Evolutionary conservation across 1,140 invertebrate genomes (phyloP).

Genomic region (Drosophila teissieri): DNA sequence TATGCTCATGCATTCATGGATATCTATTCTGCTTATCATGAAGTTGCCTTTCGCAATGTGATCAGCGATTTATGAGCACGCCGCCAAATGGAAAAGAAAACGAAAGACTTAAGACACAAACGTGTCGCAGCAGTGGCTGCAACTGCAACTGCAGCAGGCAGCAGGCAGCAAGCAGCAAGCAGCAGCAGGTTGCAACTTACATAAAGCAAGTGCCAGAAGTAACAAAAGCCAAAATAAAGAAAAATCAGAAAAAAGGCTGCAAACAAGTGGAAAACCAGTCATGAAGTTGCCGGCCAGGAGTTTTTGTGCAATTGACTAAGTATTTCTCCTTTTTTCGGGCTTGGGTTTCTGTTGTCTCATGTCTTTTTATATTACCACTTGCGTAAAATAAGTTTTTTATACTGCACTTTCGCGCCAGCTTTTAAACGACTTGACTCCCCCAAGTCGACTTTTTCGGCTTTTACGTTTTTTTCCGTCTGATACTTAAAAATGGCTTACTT

Average conservation of each 20-base stretch:
- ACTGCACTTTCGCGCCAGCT: slow-evolving; percentile 34
- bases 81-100: slow-evolving; percentile 55
- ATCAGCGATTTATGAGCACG: slow-evolving; percentile 30
- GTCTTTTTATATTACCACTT: slow-evolving; percentile 29
- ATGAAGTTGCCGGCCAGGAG: slow-evolving; percentile 47
- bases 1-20: slow-evolving; percentile 14
- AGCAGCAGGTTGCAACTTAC: slow-evolving; percentile 56
- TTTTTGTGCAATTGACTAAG: slow-evolving; percentile 38
- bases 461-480: background rate
- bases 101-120: slow-evolving; percentile 68
- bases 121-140: slow-evolving; percentile 44
- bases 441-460: slow-evolving; percentile 3
- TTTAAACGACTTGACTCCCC: too few species aligned
- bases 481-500: slow-evolving; percentile 12
- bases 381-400: slow-evolving; percentile 36
- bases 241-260: slow-evolving; percentile 13
- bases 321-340: slow-evolving; percentile 28
- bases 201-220: slow-evolving; percentile 59
- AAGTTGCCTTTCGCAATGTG: slow-evolving; percentile 52
- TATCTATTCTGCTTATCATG: slow-evolving; percentile 69
- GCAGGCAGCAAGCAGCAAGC: slow-evolving; percentile 9
- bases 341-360: slow-evolving; percentile 22
- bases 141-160: slow-evolving; percentile 3
- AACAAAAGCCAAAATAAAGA: slow-evolving; percentile 35
- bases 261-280: slow-evolving; percentile 51